A percentile compares a stretch with the other conserved stretches of the same genome.
phyloP scores from a whole-genome alignment of 1,140 invertebrate genomes.

The Caenorhabditis latens region DNA sequence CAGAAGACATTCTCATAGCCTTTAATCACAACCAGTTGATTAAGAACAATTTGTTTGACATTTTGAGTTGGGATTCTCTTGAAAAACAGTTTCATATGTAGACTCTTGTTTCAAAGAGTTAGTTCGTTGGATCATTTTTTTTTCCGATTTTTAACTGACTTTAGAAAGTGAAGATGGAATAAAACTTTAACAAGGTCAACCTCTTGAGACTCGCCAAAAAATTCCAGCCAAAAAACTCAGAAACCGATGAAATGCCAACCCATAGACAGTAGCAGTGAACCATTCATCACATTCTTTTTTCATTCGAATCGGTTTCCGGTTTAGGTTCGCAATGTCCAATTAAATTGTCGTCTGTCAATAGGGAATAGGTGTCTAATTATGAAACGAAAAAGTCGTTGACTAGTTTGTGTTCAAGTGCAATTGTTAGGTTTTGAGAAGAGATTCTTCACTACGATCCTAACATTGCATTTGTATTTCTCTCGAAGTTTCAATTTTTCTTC shows the following conservation, averaged over 20 bases:
- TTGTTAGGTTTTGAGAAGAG: background rate
- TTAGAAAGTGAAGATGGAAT: too few relatives aligned
- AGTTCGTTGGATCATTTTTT: too few relatives aligned
- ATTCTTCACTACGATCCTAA: background rate
- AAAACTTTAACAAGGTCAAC: too few relatives aligned
- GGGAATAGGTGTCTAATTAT: conserved; percentile 9
- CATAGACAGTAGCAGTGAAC: background rate
- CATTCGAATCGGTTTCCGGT: background rate
- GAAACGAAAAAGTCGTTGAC: background rate
- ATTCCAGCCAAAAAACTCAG: background rate
- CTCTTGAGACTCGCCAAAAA: too few relatives aligned
- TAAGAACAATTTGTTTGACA: too few relatives aligned
- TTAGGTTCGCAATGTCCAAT: background rate
- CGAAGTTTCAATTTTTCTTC: background rate
- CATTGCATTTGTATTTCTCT: background rate
- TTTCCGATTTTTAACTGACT: too few relatives aligned
- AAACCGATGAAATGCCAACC: too few relatives aligned
- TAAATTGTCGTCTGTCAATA: conserved; percentile 29
- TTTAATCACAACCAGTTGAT: too few relatives aligned
- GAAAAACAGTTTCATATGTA: too few relatives aligned
- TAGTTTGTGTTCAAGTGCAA: conserved; percentile 44
- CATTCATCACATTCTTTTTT: background rate
- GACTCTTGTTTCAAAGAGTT: too few relatives aligned
- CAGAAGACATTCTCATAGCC: too few relatives aligned
- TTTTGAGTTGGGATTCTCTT: too few relatives aligned